Evolutionary conservation across 2,113 vertebrate genomes (phyloP).

Genomic region (Loxodonta africana): DNA sequence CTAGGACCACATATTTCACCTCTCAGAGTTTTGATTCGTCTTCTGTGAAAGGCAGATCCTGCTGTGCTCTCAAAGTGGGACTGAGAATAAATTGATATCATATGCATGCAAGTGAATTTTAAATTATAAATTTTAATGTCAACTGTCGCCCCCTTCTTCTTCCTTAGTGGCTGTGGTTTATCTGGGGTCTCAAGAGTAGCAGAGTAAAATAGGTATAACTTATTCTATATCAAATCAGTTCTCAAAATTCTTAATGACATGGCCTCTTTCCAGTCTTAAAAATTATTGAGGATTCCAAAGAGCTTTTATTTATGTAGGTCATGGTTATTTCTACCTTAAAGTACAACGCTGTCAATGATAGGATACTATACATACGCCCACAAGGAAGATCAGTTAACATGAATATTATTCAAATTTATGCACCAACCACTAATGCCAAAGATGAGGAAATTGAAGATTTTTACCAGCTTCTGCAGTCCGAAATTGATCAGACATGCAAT

Average conservation of each 20-base stretch:
- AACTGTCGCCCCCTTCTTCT: not conserved
- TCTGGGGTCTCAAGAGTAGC: not conserved
- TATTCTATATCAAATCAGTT: not conserved
- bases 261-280: not conserved
- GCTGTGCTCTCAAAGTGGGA: not conserved
- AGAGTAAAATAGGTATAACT: not conserved
- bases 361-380: no score
- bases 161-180: not conserved
- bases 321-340: not conserved
- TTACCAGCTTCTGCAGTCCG: no score
- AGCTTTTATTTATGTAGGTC: not conserved
- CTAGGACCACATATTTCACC: not conserved
- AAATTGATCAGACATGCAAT: no score
- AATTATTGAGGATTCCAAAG: no score
- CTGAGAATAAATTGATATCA: not conserved
- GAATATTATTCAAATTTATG: no score
- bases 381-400: no score
- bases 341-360: no score
- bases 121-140: conserved; percentile 20
- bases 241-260: conserved; percentile 5
- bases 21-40: not conserved
- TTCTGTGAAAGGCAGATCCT: not conserved
- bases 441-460: no score
- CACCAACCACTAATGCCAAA: no score
- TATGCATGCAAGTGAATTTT: conserved; percentile 25